Percentiles rank a stretch among this genome's conserved stretches.
These are phyloP conservation scores for Standfussiana lucernea DNA, from an alignment of 2,888 invertebrate genomes.

Conservation along the genomic window DNA sequence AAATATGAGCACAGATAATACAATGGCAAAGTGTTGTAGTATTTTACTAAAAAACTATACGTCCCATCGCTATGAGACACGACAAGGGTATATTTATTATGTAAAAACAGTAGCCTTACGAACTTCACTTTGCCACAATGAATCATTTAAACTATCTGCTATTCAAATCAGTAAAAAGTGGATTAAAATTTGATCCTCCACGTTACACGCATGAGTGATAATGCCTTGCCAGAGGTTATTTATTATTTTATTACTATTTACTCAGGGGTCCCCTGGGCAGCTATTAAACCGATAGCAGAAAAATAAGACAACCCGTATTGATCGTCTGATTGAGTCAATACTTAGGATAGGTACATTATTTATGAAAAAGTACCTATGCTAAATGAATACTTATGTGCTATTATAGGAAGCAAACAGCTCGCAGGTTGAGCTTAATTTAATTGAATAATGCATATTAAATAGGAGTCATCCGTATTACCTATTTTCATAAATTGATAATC, in stretches of 20 bases:
- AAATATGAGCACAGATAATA: constrained; percentile 25
- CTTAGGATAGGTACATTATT: not conserved
- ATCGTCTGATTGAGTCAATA: not conserved
- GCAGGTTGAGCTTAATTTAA: not conserved
- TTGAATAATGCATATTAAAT: not conserved
- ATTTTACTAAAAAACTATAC: not conserved
- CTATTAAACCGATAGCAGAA: not conserved
- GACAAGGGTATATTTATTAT: not conserved
- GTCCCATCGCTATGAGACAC: too few species aligned
- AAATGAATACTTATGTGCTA: not conserved
- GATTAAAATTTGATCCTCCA: not conserved
- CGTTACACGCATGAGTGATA: not conserved
- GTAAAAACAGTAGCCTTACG: not conserved
- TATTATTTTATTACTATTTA: too few species aligned
- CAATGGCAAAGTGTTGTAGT: not conserved
- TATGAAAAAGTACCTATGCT: not conserved
- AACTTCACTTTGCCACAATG: not conserved
- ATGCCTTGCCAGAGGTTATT: too few species aligned
- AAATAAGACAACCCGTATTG: not conserved
- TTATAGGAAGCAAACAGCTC: not conserved
- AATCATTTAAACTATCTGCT: not conserved
- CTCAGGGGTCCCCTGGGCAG: too few species aligned
- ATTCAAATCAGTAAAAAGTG: not conserved
- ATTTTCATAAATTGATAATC: not conserved
- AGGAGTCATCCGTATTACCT: not conserved